Evolutionary conservation across 2,888 invertebrate genomes (phyloP), one percentile per base, ranked within the genome.

Genomic region (Idaea dimidiata): DNA sequence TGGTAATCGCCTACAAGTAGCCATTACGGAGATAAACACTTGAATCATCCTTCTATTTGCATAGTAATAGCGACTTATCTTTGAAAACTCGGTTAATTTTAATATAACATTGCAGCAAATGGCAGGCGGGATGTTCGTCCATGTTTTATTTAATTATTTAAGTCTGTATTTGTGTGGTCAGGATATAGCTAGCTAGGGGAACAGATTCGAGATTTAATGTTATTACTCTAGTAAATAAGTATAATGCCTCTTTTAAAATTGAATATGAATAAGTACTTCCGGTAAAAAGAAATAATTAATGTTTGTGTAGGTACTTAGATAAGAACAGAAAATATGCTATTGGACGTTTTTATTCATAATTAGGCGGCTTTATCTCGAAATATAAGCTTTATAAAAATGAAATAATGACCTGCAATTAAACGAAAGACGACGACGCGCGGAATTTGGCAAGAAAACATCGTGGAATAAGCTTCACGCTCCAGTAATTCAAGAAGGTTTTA

Each of bases 1-100:
- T 79, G 80, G 84, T 84, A 85, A 86, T 87, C 85, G 83, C 80
- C 70, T 73, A 73, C 82, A 83, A 86, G 85, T 84, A 86, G 83
- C 84, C 77, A 87, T 86, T 86, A 88, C 74, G 74, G 79, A 79
- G 80, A 85, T 84, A 85, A 84, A 84, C 82, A 82, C 80, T 81
- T 83, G 82, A 83, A 82, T 86, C 84, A 83, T 79, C 72, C 73
- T 63, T 70, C 77, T 73, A 83, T 87, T 86, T 83, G 80, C 84
- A 82, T 81, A 72, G 73, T 81, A 79, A 84, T 81, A 70, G 56
- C 63, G 71, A 62, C 68, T 66, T 68, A 64, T 62, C 63, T 67
- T 54, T 60, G 60, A 53, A 62, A 64, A 31, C 57, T 32, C 62
- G 59, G 58, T 66, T 69, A 65, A 17, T 68, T 68, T 69, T 66